phyloP scores from a whole-genome alignment of 2,888 invertebrate species.

The Tolmerus cingulatus region DNA sequence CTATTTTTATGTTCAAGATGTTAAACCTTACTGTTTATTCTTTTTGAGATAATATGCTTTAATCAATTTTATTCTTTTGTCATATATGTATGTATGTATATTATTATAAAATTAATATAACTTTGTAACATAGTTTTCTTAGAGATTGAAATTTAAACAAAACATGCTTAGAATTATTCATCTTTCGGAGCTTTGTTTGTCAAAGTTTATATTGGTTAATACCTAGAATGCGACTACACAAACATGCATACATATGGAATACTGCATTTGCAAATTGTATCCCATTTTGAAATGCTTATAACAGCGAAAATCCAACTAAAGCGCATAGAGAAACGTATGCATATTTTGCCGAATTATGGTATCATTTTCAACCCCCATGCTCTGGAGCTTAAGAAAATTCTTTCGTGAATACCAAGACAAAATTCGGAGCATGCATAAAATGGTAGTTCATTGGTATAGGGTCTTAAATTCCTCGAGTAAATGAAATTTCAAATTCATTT shows the following conservation, averaged over 20 bases:
- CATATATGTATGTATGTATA: too few relatives aligned
- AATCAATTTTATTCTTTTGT: too few relatives aligned
- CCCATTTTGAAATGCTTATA: not conserved
- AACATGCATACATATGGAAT: not conserved
- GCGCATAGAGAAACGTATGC: not conserved
- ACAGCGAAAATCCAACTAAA: not conserved
- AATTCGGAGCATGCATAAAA: not conserved
- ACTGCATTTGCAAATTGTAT: not conserved
- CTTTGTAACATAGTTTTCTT: not conserved
- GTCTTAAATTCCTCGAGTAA: not conserved
- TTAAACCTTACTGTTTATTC: too few relatives aligned
- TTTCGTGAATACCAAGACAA: not conserved
- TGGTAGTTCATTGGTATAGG: not conserved
- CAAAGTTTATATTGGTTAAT: not conserved
- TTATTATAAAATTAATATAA: too few relatives aligned
- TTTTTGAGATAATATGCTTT: too few relatives aligned
- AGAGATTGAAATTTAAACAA: not conserved
- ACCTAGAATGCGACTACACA: not conserved
- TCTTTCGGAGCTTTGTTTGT: not conserved
- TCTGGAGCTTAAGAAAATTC: not conserved
- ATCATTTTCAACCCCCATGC: not conserved
- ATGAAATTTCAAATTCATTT: not conserved
- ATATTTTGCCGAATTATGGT: not conserved
- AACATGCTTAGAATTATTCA: not conserved
- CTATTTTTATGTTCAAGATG: too few relatives aligned